Conservation (phyloP, 2,113 vertebrate species). For the Neolamprologus devosi region DNA sequence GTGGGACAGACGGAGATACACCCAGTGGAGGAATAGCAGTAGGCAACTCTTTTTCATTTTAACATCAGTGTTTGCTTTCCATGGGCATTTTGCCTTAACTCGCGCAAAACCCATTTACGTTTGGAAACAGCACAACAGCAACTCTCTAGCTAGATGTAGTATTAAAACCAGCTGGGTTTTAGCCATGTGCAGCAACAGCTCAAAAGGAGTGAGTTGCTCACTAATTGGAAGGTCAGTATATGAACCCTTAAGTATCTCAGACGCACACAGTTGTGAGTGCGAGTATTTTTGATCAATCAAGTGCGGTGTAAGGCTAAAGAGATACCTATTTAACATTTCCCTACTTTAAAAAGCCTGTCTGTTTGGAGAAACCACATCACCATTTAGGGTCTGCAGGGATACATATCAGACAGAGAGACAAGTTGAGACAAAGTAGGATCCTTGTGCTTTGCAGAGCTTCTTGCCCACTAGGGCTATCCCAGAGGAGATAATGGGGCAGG, state of each 20-base stretch:
- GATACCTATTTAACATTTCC: background rate
- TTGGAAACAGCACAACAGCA: background rate
- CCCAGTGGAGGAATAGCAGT: background rate
- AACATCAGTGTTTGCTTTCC: background rate
- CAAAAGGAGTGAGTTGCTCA: background rate
- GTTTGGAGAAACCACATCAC: background rate
- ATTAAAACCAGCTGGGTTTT: background rate
- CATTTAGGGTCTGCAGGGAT: background rate
- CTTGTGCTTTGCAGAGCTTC: background rate
- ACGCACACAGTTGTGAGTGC: background rate
- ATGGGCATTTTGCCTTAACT: background rate
- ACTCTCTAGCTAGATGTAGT: background rate
- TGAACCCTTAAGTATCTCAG: background rate
- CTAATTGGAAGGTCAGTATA: background rate
- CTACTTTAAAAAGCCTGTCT: background rate
- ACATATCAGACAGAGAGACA: background rate
- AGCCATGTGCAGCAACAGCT: background rate
- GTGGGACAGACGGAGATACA: background rate
- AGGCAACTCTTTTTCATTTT: background rate
- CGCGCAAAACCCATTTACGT: rapidly evolving
- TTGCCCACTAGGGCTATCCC: background rate
- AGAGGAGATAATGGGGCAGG: background rate
- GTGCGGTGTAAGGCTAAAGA: background rate
- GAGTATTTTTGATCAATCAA: background rate
- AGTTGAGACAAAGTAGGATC: background rate